Percentiles rank a stretch among this genome's conserved stretches.
These are phyloP conservation scores for Diuraphis noxia DNA, from an alignment of 1,140 invertebrate genomes.

Conservation along the genomic window DNA sequence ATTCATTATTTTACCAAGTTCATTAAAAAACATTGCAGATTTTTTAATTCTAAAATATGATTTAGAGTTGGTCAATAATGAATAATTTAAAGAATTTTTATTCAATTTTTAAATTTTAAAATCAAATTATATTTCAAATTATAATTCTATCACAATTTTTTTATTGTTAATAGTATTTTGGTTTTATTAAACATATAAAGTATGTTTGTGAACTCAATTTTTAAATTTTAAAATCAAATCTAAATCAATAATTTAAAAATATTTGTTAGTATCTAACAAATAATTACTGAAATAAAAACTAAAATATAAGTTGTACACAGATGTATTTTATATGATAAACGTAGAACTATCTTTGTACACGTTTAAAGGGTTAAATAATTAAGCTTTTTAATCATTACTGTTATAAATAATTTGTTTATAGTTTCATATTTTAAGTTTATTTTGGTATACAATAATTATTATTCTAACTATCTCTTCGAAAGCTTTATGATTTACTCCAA, in stretches of 20 bases:
- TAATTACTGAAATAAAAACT: background rate
- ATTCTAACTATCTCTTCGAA: background rate
- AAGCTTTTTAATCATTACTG: background rate
- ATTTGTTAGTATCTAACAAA: background rate
- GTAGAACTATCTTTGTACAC: constrained; percentile 21
- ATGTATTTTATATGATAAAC: constrained; percentile 10
- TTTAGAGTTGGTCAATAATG: background rate
- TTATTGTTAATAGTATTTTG: too few relatives aligned
- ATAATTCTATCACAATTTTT: too few relatives aligned
- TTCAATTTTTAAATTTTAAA: background rate
- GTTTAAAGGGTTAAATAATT: background rate
- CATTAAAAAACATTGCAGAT: background rate
- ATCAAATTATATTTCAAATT: too few relatives aligned
- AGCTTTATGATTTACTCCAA: too few relatives aligned
- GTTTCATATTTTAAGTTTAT: background rate
- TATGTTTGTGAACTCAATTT: too few relatives aligned
- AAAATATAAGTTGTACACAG: constrained; percentile 10
- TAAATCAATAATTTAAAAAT: background rate
- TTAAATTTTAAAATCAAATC: background rate
- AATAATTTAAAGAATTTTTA: background rate
- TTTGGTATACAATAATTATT: background rate
- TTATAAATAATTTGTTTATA: background rate
- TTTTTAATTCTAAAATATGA: background rate
- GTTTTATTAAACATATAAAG: too few relatives aligned
- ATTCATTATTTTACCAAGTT: too few relatives aligned